Percentiles rank a stretch among this genome's conserved stretches.
These are phyloP conservation scores for Scelioninae gen. 1 DNA, from an alignment of 2,888 invertebrate species.

Conservation along the genomic window DNA sequence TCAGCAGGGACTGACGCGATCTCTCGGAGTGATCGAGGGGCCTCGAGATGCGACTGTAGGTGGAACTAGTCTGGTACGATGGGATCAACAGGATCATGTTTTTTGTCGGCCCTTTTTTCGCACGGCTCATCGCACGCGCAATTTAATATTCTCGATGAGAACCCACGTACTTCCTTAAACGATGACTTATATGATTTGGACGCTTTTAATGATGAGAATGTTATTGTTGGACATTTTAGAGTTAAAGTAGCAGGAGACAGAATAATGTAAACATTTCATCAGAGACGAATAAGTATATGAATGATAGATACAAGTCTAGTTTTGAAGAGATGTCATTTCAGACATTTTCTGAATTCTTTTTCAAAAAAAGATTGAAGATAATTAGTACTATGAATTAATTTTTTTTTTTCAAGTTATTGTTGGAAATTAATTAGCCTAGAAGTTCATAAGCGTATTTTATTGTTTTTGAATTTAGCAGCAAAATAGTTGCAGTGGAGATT, in stretches of 20 bases:
- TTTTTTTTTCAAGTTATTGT: too few species aligned
- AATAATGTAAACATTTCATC: conserved; percentile 6
- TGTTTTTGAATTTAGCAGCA: too few species aligned
- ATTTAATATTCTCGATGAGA: conserved; percentile 48
- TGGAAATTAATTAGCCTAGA: too few species aligned
- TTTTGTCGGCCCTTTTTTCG: conserved; percentile 36
- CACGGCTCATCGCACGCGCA: conserved; percentile 51
- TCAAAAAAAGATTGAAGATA: too few species aligned
- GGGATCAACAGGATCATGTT: conserved; percentile 27
- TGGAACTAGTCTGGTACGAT: conserved; percentile 48
- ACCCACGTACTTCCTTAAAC: conserved; percentile 51
- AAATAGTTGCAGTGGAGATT: too few species aligned
- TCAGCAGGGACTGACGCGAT: conserved; percentile 41
- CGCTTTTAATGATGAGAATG: conserved; percentile 24
- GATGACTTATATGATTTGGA: conserved; percentile 29
- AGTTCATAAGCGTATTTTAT: too few species aligned
- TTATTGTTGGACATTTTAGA: conserved; percentile 21
- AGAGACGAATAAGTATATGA: not conserved
- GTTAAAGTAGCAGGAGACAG: not conserved
- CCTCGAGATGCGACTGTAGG: conserved; percentile 53
- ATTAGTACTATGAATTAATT: too few species aligned
- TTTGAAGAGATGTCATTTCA: too few species aligned
- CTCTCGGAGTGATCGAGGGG: conserved; percentile 46
- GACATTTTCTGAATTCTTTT: too few species aligned
- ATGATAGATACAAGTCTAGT: too few species aligned